Evolutionary conservation across 2,797 vertebrate genomes (phyloP).

Genomic region (Meda fulgida): DNA sequence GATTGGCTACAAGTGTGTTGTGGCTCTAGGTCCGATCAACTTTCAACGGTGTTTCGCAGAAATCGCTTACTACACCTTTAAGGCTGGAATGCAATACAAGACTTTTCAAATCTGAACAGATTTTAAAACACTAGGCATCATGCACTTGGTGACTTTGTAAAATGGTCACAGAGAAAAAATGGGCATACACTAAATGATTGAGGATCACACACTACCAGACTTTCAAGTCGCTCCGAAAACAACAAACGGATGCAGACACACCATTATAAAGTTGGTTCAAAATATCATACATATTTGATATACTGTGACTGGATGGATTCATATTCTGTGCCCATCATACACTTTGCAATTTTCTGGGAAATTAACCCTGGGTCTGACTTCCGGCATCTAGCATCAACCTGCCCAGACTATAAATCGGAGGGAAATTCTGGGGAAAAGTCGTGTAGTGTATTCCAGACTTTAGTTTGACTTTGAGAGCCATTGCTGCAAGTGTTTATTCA

Average conservation of each 20-base stretch:
- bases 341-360: neutral
- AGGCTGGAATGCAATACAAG: neutral
- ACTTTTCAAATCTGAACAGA: neutral
- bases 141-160: neutral
- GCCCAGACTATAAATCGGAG: neutral
- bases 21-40: neutral
- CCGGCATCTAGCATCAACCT: neutral
- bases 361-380: neutral
- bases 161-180: neutral
- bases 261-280: neutral
- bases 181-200: neutral
- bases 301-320: neutral
- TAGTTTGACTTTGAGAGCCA: neutral
- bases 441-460: neutral
- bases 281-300: neutral
- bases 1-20: neutral
- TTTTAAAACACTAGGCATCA: neutral
- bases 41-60: neutral
- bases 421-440: neutral
- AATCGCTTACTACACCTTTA: neutral
- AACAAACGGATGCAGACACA: neutral
- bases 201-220: neutral
- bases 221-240: neutral
- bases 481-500: neutral
- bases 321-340: neutral